Conservation (phyloP, 1,140 invertebrate genomes). For the Rhyacophila brunnea region DNA sequence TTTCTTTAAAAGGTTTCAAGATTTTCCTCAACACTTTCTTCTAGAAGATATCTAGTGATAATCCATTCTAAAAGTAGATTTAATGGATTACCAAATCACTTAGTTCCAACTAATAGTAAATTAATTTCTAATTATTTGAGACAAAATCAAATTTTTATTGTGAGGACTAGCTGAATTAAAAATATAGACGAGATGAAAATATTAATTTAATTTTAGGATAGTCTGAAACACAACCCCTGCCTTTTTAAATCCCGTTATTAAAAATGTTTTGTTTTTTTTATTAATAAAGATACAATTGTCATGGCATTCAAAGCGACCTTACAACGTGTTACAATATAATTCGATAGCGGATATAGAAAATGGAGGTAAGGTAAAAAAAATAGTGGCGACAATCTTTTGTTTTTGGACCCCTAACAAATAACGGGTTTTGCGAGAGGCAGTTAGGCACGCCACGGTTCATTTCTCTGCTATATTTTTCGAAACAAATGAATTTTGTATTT, state of each 20-base stretch:
- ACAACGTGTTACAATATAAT: constrained; percentile 24
- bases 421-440: constrained; percentile 2
- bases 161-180: too few species aligned
- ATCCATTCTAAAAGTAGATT: too few species aligned
- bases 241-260: constrained; percentile 10
- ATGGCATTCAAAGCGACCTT: constrained; percentile 20
- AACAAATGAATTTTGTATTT: constrained; percentile 14
- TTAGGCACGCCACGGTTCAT: constrained; percentile 6
- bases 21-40: too few species aligned
- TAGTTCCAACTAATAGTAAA: too few species aligned
- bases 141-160: too few species aligned
- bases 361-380: constrained; percentile 26
- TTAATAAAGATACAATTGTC: constrained; percentile 35
- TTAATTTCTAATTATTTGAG: too few species aligned
- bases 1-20: too few species aligned
- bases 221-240: constrained; percentile 6
- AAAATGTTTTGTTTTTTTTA: constrained; percentile 14
- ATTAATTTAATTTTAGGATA: too few species aligned
- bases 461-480: constrained; percentile 8
- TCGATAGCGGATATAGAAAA: constrained; percentile 18
- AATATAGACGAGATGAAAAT: too few species aligned
- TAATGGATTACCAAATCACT: too few species aligned
- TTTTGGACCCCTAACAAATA: constrained; percentile 20
- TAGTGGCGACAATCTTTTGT: constrained; percentile 29
- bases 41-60: too few species aligned